A percentile compares a stretch with the other conserved stretches of the same genome.
Evolutionary conservation across 2,888 invertebrate species (phyloP).

Genomic region (Sceliomorpha sp.): DNA sequence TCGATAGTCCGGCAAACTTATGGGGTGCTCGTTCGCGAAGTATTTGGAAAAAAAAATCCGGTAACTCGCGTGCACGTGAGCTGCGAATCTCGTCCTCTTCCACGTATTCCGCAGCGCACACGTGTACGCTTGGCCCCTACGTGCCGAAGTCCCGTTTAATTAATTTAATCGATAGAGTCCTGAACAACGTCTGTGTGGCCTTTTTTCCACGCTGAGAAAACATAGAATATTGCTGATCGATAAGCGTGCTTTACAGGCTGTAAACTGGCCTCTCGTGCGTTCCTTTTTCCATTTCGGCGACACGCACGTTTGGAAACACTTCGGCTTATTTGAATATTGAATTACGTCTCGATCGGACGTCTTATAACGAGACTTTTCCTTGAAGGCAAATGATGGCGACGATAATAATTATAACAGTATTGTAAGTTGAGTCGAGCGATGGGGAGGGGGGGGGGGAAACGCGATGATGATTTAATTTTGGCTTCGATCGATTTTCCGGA

Average conservation of each 20-base stretch:
- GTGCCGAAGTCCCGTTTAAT: conserved; percentile 39
- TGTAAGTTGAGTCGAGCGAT: no score
- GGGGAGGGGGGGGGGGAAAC: no score
- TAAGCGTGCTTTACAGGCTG: conserved; percentile 26
- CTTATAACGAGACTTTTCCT: not conserved
- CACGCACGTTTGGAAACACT: no score
- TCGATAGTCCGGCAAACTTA: conserved; percentile 68
- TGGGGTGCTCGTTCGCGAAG: conserved; percentile 52
- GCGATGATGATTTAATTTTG: no score
- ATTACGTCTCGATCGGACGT: not conserved
- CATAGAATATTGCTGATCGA: conserved; percentile 38
- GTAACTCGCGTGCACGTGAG: conserved; percentile 41
- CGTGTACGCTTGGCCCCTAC: conserved; percentile 46
- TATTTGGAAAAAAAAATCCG: conserved; percentile 29
- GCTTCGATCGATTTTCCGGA: no score
- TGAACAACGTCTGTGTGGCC: conserved; percentile 36
- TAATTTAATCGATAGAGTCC: conserved; percentile 46
- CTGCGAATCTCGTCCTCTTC: conserved; percentile 46
- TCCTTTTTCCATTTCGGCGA: conserved; percentile 10
- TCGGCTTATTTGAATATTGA: conserved; percentile 16
- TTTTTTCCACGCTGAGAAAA: conserved; percentile 25
- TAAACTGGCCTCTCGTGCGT: conserved; percentile 25
- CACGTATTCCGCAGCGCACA: conserved; percentile 40
- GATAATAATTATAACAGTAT: no score
- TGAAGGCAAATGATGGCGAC: no score